Base-by-base conservation (phyloP, 2,797 vertebrate genomes). In the Anguilla megastoma region DNA sequence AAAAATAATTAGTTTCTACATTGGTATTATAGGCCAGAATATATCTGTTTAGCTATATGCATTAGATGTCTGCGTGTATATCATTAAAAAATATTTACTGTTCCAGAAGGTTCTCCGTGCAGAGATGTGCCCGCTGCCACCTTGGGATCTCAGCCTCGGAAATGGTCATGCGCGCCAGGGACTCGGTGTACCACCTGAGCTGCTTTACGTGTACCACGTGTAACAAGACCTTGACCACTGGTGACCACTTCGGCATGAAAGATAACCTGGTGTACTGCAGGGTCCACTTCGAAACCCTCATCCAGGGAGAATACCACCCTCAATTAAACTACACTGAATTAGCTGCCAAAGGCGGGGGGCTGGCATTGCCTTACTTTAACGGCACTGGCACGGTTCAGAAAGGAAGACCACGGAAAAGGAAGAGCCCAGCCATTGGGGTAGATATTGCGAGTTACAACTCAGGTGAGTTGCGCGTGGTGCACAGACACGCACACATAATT, bases 61-160 rank as follows among this genome's bases (percentile, higher is more conserved):
- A 79, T 79, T 36, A 41, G 63, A 69, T 69, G 24, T 69, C 6
- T n/a, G 63, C 63, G 6, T 69, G n/a, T 69, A 58, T 58, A 27
- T 69, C 24, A 27, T 69, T 69, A 27, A 69, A 93, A 95, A 95
- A 90, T 69, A 91, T 88, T 91, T 91, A 85, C 90, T 96, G 95
- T 97, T 97, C 94, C 97, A 99, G 98, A 98, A 99, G 98, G 98
- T 99, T 99, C 97, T 99, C 98, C 92, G 98, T 99, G 97, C 98
- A 99, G 97, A 98, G 98, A 96, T 99, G 98, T 97, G 98, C 98
- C 93, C 98, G 98, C 95, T 99, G 98, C 97, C 98, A 99, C 97
- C 98, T 99, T 95, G 98, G 98, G 92, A 99, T 99, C 91, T 99
- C 98, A 18, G 98, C 98, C 91, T 99, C 98, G 8, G 98, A 99